Conservation (phyloP, 2,113 vertebrate genomes). For the Lophochroa leadbeateri region DNA sequence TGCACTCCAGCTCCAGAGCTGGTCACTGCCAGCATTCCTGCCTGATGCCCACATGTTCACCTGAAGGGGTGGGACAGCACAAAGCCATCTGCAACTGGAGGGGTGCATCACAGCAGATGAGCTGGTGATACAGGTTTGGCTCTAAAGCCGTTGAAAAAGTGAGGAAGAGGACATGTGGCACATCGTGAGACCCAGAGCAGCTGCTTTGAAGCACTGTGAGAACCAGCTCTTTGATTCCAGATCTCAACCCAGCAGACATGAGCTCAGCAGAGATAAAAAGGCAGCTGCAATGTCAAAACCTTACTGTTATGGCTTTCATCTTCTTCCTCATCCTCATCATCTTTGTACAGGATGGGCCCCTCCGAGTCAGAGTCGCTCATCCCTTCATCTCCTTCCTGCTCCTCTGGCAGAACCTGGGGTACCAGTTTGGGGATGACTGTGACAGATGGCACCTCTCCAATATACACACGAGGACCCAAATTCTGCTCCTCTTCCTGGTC, state of each 20-base stretch:
- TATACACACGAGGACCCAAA: constrained; percentile 74
- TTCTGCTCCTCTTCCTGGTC: constrained; percentile 78
- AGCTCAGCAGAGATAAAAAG: neutral
- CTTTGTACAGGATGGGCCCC: constrained; percentile 89
- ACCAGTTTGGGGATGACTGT: constrained; percentile 80
- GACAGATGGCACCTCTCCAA: constrained; percentile 79
- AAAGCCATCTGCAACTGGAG: neutral
- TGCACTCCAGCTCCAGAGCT: neutral
- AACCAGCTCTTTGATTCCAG: neutral
- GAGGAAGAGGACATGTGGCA: neutral
- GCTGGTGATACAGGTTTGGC: neutral
- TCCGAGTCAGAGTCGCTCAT: constrained; percentile 93
- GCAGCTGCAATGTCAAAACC: constrained; percentile 19
- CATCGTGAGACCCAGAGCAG: neutral
- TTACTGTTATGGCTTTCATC: constrained; percentile 85
- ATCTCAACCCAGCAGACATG: neutral
- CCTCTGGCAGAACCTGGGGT: constrained; percentile 83
- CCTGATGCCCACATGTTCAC: neutral
- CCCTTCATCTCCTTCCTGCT: constrained; percentile 78
- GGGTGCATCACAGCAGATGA: neutral
- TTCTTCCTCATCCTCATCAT: constrained; percentile 92
- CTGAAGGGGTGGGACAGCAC: neutral
- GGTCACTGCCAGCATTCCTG: neutral
- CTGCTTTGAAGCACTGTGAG: neutral
- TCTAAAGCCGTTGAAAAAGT: neutral